These are phyloP conservation scores for Otus sunia DNA, from an alignment of 2,113 vertebrate species.

Conservation along the genomic window DNA sequence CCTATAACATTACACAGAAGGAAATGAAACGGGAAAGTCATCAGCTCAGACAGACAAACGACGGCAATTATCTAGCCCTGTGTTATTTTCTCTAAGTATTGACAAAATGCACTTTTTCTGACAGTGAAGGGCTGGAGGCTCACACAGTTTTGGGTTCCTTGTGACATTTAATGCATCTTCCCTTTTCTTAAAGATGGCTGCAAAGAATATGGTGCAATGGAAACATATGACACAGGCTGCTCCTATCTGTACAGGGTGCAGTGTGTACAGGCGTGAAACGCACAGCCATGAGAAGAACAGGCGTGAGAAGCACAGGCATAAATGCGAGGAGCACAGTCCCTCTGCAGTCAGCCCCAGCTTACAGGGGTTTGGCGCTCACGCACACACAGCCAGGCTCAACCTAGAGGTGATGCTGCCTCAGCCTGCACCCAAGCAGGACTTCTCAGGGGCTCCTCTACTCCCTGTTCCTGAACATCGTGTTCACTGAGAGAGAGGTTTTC, in stretches of 20 bases:
- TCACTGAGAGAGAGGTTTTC: background rate
- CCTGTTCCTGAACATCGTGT: accelerated
- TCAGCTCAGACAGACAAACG: constrained; percentile 56
- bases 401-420: background rate
- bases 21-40: constrained; percentile 58
- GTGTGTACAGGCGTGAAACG: too few species aligned
- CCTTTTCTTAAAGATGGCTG: background rate
- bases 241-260: background rate
- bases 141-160: background rate
- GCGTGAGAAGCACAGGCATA: background rate
- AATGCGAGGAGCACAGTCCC: accelerated
- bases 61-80: constrained; percentile 28
- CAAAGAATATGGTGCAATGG: background rate
- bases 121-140: background rate
- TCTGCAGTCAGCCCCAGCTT: background rate
- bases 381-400: accelerated
- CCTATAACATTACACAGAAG: constrained; percentile 48
- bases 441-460: background rate
- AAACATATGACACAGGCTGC: accelerated
- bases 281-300: background rate
- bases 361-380: background rate
- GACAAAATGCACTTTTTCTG: background rate
- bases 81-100: constrained; percentile 13
- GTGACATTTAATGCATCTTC: background rate
- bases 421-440: background rate